These are phyloP conservation scores for Corythornis madagascariensis DNA, from an alignment of 2,113 vertebrate species.

Conservation along the genomic window DNA sequence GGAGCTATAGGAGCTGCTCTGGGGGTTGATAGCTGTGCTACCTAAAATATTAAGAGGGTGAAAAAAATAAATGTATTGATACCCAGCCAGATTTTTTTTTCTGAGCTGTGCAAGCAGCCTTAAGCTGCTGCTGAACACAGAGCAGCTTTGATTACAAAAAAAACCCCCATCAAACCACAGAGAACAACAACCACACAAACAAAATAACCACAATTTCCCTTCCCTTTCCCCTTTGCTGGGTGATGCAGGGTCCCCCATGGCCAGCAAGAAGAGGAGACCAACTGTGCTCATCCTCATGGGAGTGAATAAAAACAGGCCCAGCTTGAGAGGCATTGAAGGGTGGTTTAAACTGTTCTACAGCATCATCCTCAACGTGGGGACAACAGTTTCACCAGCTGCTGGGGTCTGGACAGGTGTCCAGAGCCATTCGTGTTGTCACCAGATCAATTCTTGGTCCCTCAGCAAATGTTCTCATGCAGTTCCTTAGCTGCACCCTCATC, in stretches of 20 bases:
- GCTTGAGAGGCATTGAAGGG: background rate
- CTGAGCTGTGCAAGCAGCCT: background rate
- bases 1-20: background rate
- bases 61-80: background rate
- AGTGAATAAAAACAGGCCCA: background rate
- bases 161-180: background rate
- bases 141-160: background rate
- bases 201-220: background rate
- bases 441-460: background rate
- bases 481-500: background rate
- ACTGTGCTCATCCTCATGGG: no score
- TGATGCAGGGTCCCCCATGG: background rate
- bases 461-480: background rate
- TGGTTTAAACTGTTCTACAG: background rate
- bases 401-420: background rate
- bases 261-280: fast-evolving
- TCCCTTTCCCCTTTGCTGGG: background rate
- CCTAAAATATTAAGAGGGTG: background rate
- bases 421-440: background rate
- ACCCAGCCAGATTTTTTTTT: background rate
- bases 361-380: background rate
- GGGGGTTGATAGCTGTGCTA: background rate
- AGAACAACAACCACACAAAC: background rate
- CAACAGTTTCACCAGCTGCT: background rate
- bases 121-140: background rate